Evolutionary conservation across 2,888 invertebrate species (phyloP).

Genomic region (Leptopilina drosophilae): DNA sequence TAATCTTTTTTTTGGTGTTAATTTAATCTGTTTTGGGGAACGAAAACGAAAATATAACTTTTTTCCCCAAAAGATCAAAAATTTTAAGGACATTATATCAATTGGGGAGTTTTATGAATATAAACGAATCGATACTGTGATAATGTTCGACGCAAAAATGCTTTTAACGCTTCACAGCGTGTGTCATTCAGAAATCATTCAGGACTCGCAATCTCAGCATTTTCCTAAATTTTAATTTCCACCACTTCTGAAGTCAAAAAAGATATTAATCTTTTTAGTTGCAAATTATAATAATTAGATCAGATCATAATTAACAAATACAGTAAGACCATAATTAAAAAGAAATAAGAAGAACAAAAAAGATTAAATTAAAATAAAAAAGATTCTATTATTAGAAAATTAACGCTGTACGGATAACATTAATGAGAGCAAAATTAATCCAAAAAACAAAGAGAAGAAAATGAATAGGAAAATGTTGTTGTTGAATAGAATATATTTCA

Average conservation of each 20-base stretch:
- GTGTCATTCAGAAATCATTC: constrained; percentile 39
- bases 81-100: neutral
- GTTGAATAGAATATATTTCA: neutral
- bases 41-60: too few species aligned
- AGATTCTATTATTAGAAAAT: too few species aligned
- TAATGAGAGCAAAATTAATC: neutral
- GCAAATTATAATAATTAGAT: too few species aligned
- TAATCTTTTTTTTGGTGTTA: too few species aligned
- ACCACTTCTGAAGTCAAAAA: too few species aligned
- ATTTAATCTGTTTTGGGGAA: too few species aligned
- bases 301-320: too few species aligned
- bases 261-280: too few species aligned
- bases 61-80: constrained; percentile 9
- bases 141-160: constrained; percentile 76
- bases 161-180: constrained; percentile 73
- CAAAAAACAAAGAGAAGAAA: neutral
- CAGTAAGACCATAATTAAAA: too few species aligned
- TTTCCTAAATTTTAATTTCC: too few species aligned
- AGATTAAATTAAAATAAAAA: neutral
- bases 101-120: constrained; percentile 68
- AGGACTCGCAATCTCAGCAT: neutral
- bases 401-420: neutral
- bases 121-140: constrained; percentile 71
- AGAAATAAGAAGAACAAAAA: neutral
- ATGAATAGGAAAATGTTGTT: neutral